Percentiles rank a stretch among this genome's conserved stretches.
Conservation (phyloP, 2,888 invertebrate species). For the Caenorhabditis macrosperma region DNA sequence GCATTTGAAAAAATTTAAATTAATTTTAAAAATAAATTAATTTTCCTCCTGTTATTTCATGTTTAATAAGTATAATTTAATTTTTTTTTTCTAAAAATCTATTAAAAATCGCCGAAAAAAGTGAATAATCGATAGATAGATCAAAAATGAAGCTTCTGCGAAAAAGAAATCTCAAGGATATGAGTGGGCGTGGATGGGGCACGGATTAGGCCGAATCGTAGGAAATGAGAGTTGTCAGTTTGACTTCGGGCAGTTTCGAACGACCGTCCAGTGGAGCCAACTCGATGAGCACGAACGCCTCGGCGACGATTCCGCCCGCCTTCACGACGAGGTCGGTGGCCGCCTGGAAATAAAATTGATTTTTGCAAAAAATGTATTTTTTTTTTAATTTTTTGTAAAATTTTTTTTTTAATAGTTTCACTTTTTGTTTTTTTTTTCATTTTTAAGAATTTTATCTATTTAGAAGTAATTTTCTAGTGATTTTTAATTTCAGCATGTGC, state of each 20-base stretch:
- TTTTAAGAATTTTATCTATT: background rate
- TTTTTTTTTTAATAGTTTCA: too few species aligned
- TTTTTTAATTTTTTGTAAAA: too few species aligned
- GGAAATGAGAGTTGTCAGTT: conserved; percentile 60
- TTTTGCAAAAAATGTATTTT: conserved; percentile 7
- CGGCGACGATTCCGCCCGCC: conserved; percentile 69
- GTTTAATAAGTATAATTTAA: too few species aligned
- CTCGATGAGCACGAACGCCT: conserved; percentile 76
- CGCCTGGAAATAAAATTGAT: conserved; percentile 54
- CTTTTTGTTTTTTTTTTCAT: background rate
- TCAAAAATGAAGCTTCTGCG: too few species aligned
- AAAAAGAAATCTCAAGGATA: too few species aligned
- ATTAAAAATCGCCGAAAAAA: too few species aligned
- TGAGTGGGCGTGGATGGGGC: too few species aligned
- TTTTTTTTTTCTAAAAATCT: too few species aligned
- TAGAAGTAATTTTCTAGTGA: too few species aligned
- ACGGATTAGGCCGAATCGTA: conserved; percentile 59
- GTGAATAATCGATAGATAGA: too few species aligned
- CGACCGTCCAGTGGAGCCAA: conserved; percentile 71
- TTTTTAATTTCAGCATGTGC: too few species aligned
- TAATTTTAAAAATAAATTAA: background rate
- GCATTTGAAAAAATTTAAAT: background rate
- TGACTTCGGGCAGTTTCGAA: conserved; percentile 56
- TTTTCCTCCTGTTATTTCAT: background rate
- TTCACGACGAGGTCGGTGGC: conserved; percentile 72